These are phyloP conservation scores for Palythoa grandiflora DNA, from an alignment of 92 coral and sea anemone species.

Conservation along the genomic window DNA sequence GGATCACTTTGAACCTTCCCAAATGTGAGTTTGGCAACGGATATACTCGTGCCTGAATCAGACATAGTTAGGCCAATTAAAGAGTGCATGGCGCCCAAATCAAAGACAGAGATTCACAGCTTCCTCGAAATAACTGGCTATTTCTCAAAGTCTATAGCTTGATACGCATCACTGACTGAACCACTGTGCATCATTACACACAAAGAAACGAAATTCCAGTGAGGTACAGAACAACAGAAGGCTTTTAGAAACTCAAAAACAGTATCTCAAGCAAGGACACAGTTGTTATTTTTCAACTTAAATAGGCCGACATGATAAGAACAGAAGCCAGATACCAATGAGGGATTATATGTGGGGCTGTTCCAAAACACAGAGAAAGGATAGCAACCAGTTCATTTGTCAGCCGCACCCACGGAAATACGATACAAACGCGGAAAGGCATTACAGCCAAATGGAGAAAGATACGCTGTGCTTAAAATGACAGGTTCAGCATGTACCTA, in stretches of 20 bases:
- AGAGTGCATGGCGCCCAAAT: constrained; percentile 31
- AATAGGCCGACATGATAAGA: constrained; percentile 61
- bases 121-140: constrained; percentile 53
- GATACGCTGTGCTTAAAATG: constrained; percentile 60
- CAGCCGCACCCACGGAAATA: no score
- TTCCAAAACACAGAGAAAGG: constrained; percentile 64
- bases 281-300: constrained; percentile 60
- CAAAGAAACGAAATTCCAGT: constrained; percentile 55
- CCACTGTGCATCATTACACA: constrained; percentile 42
- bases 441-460: constrained; percentile 67
- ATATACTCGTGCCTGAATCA: constrained; percentile 29
- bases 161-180: constrained; percentile 45
- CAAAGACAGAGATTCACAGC: constrained; percentile 47
- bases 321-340: constrained; percentile 64
- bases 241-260: constrained; percentile 39
- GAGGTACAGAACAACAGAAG: constrained; percentile 30
- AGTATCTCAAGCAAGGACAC: constrained; percentile 9
- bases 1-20: constrained; percentile 36
- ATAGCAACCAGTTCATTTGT: constrained; percentile 58
- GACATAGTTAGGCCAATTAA: constrained; percentile 44
- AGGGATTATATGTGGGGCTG: constrained; percentile 66
- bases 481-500: constrained; percentile 41
- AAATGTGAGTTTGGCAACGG: constrained; percentile 48
- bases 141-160: constrained; percentile 47
- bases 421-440: no score